phyloP scores from a whole-genome alignment of 2,797 vertebrate species.

The Avahi laniger region DNA sequence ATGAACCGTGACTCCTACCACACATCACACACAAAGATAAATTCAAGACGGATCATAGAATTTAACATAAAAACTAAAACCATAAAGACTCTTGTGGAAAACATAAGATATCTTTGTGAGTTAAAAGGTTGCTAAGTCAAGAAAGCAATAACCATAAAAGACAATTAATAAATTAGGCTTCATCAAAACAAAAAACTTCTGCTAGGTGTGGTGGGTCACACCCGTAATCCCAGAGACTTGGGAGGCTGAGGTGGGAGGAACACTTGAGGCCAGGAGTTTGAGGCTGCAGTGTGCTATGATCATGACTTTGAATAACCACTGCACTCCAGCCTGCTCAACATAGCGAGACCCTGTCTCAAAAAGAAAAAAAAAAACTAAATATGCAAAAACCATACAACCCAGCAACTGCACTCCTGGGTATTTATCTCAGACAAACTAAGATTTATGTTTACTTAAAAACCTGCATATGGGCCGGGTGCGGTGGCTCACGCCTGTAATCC shows the following conservation, averaged over 20 bases:
- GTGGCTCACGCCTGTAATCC: no score
- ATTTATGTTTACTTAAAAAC: no score
- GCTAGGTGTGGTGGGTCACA: not conserved
- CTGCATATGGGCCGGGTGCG: no score
- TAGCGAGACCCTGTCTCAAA: not conserved
- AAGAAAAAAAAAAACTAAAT: not conserved
- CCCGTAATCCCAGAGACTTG: not conserved
- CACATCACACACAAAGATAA: not conserved
- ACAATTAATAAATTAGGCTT: not conserved
- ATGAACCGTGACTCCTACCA: not conserved
- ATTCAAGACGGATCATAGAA: not conserved
- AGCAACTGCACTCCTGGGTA: no score
- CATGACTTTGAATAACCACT: not conserved
- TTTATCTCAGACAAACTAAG: no score
- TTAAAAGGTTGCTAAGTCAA: not conserved
- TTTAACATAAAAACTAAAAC: not conserved
- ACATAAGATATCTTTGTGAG: not conserved
- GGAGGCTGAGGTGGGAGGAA: not conserved
- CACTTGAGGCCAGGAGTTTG: not conserved
- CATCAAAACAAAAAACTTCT: no score
- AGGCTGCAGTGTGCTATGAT: not conserved
- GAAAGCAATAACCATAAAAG: not conserved
- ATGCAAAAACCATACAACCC: no score
- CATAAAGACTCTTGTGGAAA: not conserved
- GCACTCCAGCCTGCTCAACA: not conserved